Percentiles rank a stretch among this genome's conserved stretches.
These are phyloP conservation scores for Porites rus DNA, from an alignment of 92 coral and sea anemone species.

Conservation along the genomic window DNA sequence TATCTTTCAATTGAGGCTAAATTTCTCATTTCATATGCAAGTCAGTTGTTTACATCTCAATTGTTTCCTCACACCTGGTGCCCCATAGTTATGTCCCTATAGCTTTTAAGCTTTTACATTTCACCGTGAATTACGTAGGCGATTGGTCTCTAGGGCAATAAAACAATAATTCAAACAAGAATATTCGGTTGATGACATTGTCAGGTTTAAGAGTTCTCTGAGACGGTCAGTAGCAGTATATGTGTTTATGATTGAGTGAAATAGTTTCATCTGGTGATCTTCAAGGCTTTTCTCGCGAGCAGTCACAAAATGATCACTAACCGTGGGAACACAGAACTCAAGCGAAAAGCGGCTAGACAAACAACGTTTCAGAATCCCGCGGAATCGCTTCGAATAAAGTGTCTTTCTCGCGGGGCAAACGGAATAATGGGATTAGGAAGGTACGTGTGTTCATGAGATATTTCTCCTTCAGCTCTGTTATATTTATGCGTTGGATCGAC, in stretches of 20 bases:
- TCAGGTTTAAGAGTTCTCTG: background rate
- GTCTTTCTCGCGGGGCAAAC: conserved; percentile 85
- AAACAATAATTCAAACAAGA: background rate
- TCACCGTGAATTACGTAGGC: background rate
- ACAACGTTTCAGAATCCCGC: conserved; percentile 62
- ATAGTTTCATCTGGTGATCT: background rate
- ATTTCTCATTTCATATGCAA: background rate
- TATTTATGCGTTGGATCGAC: background rate
- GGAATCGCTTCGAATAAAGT: conserved; percentile 77
- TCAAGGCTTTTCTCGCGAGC: no score
- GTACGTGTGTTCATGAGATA: conserved; percentile 38
- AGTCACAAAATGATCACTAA: conserved; percentile 74
- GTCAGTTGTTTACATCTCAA: background rate
- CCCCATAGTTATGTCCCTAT: background rate
- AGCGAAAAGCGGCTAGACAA: conserved; percentile 68
- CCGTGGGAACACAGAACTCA: conserved; percentile 78
- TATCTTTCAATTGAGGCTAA: background rate
- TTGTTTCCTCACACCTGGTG: conserved; percentile 28
- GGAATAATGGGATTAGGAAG: conserved; percentile 95
- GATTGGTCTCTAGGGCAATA: conserved; percentile 2
- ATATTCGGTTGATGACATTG: background rate
- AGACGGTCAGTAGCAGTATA: background rate
- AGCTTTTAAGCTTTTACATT: background rate
- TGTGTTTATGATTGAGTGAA: background rate
- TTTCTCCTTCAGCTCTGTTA: background rate